Evolutionary conservation across 2,888 invertebrate species (phyloP), one percentile per base, ranked within the genome.

Genomic region (Drosophila histrio): DNA sequence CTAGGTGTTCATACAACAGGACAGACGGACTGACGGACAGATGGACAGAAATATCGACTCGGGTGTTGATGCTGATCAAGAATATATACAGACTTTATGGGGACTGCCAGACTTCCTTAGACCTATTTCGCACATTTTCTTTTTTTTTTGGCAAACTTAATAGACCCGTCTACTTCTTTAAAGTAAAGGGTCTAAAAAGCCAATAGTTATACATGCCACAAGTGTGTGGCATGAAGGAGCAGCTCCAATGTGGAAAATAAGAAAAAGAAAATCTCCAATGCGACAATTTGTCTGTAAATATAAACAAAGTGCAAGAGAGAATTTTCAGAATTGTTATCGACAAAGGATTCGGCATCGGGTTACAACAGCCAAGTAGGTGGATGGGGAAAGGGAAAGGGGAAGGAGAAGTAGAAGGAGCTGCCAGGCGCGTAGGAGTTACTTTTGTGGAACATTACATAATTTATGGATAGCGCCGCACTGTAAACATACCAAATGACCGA

Each of bases 401-500:
- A 13, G 34, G 34, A 4, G 24, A 24, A 22, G 34, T 32, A 22
- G 44, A 26, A 8, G 30, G 8, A 32, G 47, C 11, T 30, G 30
- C 30, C 11, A 46, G 8, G 34, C 7, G 44, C 9, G 17, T 13
- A 34, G 41, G 26, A 38, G 28, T 34, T 43, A 41, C 66, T 24
- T 52, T 32, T 19, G 24, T 56, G 56, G 26, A 66, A 69, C 67
- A 72, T 87, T 86, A 58, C 68, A 63, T 89, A 88, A 89, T 89
- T 89, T 87, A 87, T 88, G 87, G 26, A 61, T 77, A 84, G 88
- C 78, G 79, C 77, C 79, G 74, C 69, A 84, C 78, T 80, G 87
- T 89, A 89, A 85, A 85, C 89, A 88, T 50, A 54, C 60, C 72
- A 65, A 85, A 62, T 70, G 86, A 67, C 64, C 69, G 46, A 68